Conservation (phyloP, 1,140 invertebrate species). For the Penaeus chinensis region DNA sequence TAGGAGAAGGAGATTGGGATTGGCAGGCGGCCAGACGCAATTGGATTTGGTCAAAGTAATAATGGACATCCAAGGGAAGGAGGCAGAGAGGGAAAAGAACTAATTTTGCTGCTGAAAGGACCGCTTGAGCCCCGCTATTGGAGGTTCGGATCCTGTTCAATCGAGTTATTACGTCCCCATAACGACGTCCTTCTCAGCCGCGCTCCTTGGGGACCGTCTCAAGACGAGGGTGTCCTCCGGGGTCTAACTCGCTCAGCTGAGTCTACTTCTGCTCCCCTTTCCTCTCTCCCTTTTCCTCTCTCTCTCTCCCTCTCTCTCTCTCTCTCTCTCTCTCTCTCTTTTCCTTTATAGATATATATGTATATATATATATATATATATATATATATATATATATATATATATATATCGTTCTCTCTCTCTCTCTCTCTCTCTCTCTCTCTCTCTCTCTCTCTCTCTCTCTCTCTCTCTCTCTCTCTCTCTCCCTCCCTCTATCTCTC, state of each 20-base stretch:
- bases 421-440: no score
- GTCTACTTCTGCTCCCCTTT: neutral
- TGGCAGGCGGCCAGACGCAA: conserved; percentile 56
- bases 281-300: neutral
- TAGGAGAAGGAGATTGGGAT: conserved; percentile 58
- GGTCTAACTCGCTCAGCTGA: neutral
- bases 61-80: conserved; percentile 50
- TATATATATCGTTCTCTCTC: no score
- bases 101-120: conserved; percentile 44
- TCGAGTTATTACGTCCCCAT: conserved; percentile 17
- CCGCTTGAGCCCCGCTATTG: conserved; percentile 27
- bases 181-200: conserved; percentile 6
- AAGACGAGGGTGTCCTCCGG: neutral
- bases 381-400: no score
- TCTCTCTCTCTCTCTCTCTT: no score
- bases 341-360: no score
- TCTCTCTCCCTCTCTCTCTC: neutral
- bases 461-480: no score
- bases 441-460: no score
- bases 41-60: conserved; percentile 60
- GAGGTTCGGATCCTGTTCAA: conserved; percentile 2
- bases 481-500: no score
- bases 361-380: no score
- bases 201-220: conserved; percentile 7
- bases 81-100: conserved; percentile 42